Evolutionary conservation across 1,140 invertebrate genomes (phyloP).

Genomic region (Eumaeus atala): DNA sequence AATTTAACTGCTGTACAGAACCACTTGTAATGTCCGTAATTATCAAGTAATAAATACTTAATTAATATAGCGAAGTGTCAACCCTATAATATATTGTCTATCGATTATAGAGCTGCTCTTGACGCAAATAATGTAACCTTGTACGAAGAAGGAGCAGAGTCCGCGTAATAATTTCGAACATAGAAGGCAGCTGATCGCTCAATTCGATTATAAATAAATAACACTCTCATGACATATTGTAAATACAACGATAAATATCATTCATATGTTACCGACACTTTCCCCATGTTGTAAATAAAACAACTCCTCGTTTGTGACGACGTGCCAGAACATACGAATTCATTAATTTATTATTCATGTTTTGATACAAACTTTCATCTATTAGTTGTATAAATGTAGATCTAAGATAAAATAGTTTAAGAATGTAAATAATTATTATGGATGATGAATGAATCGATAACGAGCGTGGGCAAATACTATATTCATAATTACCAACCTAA

Average conservation of each 20-base stretch:
- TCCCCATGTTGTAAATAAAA: slow-evolving; percentile 47
- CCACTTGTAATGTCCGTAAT: too few species aligned
- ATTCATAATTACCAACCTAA: too few species aligned
- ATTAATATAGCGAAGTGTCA: too few species aligned
- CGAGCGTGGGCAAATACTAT: slow-evolving; percentile 1
- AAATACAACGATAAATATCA: slow-evolving; percentile 31
- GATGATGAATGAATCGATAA: slow-evolving; percentile 27
- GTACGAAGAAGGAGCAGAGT: slow-evolving; percentile 27
- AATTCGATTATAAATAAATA: slow-evolving; percentile 41
- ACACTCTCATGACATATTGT: slow-evolving; percentile 34
- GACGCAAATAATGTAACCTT: neutral
- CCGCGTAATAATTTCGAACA: slow-evolving; percentile 51
- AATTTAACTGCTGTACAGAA: too few species aligned
- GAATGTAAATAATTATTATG: slow-evolving; percentile 58
- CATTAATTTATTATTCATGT: slow-evolving; percentile 71
- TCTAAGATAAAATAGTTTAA: slow-evolving; percentile 49
- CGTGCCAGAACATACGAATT: slow-evolving; percentile 58
- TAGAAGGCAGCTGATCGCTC: slow-evolving; percentile 47
- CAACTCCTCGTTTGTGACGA: slow-evolving; percentile 28
- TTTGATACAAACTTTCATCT: slow-evolving; percentile 55
- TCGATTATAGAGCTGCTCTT: neutral
- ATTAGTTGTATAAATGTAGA: slow-evolving; percentile 62
- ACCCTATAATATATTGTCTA: too few species aligned
- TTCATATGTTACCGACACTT: slow-evolving; percentile 4
- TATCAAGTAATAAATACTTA: too few species aligned